Evolutionary conservation across 2,797 vertebrate genomes (phyloP).

Genomic region (Rhabdomys pumilio): DNA sequence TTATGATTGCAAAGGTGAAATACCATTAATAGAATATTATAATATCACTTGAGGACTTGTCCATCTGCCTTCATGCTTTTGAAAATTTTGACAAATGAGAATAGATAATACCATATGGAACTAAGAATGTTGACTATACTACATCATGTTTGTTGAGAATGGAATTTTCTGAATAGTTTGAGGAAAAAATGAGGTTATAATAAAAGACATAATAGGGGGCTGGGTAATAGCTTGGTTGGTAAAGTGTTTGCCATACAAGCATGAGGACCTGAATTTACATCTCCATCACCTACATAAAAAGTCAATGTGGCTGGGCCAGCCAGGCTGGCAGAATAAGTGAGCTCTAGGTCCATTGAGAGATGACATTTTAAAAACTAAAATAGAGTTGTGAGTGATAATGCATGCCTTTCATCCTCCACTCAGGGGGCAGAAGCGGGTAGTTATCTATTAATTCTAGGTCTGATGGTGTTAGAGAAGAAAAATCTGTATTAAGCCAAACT

Average conservation of each 20-base stretch:
- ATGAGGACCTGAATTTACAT: not conserved
- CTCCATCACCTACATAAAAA: not conserved
- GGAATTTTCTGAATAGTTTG: slow-evolving; percentile 49
- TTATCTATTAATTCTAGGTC: not conserved
- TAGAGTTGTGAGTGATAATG: not conserved
- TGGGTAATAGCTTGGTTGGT: not conserved
- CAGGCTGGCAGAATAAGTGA: not conserved
- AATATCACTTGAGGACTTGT: not conserved
- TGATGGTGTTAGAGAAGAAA: not conserved
- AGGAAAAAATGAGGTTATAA: not conserved
- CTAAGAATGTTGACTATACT: not conserved
- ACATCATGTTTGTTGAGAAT: not conserved
- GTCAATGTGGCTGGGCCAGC: not conserved
- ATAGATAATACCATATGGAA: not conserved
- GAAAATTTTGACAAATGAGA: not conserved
- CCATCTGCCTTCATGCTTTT: not conserved
- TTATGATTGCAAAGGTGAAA: not conserved
- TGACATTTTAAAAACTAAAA: no score
- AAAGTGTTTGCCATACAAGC: not conserved
- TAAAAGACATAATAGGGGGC: not conserved
- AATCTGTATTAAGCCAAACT: not conserved
- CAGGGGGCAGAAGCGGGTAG: not conserved
- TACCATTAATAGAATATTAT: not conserved
- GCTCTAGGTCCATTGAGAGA: not conserved
- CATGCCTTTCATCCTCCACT: not conserved